Percentiles rank a stretch among this genome's conserved stretches.
Evolutionary conservation across 2,888 invertebrate species (phyloP).

Genomic region (Athrips mouffetella): DNA sequence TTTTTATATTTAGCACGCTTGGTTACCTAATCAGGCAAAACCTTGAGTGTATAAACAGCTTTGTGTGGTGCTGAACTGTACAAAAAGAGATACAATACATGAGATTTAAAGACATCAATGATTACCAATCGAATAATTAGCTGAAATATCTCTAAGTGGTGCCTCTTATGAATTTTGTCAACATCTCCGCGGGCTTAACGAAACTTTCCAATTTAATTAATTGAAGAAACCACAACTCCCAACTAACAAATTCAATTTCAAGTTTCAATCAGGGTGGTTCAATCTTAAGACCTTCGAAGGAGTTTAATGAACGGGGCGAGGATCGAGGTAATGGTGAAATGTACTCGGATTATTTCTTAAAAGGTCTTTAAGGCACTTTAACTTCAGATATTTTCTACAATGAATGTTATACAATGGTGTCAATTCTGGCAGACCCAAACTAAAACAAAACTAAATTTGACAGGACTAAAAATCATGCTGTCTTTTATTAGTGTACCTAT

Average conservation of each 20-base stretch:
- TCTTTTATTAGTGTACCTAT: no score
- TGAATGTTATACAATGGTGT: no score
- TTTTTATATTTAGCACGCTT: no score
- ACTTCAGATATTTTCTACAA: not conserved
- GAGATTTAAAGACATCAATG: not conserved
- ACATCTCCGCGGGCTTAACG: slow-evolving; percentile 17
- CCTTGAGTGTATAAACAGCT: no score
- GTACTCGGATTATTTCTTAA: not conserved
- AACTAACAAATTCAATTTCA: slow-evolving; percentile 38
- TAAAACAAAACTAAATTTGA: no score
- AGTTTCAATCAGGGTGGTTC: slow-evolving; percentile 22
- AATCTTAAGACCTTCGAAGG: slow-evolving; percentile 18
- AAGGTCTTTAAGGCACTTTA: not conserved
- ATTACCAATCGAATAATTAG: slow-evolving; percentile 7
- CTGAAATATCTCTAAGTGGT: slow-evolving; percentile 5
- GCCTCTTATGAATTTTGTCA: slow-evolving; percentile 9
- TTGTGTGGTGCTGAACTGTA: no score
- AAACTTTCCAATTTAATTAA: slow-evolving; percentile 39
- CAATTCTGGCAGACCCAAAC: no score
- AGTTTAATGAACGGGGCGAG: slow-evolving; percentile 14
- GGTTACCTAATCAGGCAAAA: no score
- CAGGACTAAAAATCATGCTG: no score
- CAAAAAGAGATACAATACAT: no score
- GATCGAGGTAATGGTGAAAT: slow-evolving; percentile 12
- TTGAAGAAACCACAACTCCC: slow-evolving; percentile 40